These are phyloP conservation scores for Tachypleus tridentatus DNA, from an alignment of 1,140 invertebrate species.

Conservation along the genomic window DNA sequence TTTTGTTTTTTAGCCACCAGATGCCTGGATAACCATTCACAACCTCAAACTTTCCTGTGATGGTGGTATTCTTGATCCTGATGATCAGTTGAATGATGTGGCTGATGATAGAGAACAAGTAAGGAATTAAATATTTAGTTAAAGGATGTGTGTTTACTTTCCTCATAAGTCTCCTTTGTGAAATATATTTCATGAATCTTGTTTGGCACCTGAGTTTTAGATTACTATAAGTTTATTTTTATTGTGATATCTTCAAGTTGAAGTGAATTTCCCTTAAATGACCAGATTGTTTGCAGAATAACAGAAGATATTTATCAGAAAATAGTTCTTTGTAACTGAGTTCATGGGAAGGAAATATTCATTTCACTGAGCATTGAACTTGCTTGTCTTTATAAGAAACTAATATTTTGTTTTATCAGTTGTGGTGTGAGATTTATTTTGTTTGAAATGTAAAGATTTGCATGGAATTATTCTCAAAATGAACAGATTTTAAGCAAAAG, in stretches of 20 bases:
- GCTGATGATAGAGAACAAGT: slow-evolving; percentile 59
- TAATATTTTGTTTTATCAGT: not conserved
- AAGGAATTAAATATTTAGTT: slow-evolving; percentile 3
- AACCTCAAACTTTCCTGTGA: slow-evolving; percentile 71
- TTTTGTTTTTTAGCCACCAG: slow-evolving; percentile 9
- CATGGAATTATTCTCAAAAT: not conserved
- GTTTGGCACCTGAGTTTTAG: not conserved
- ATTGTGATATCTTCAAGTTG: not conserved
- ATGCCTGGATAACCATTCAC: slow-evolving; percentile 62
- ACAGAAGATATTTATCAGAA: not conserved
- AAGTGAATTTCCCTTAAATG: not conserved
- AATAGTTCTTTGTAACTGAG: too few species aligned
- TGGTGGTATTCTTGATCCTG: slow-evolving; percentile 25
- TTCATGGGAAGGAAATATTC: too few species aligned
- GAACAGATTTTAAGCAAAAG: too few species aligned
- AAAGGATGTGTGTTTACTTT: slow-evolving; percentile 2
- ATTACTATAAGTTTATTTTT: not conserved
- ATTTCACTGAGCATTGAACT: not conserved
- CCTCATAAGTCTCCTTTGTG: not conserved
- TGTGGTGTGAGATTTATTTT: not conserved
- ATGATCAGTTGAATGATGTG: slow-evolving; percentile 25
- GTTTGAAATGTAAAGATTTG: not conserved
- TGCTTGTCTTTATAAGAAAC: not conserved
- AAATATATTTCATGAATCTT: not conserved
- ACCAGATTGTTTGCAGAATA: not conserved